These are phyloP conservation scores for Drosophila lutescens DNA, from an alignment of 2,888 invertebrate genomes.

Conservation along the genomic window DNA sequence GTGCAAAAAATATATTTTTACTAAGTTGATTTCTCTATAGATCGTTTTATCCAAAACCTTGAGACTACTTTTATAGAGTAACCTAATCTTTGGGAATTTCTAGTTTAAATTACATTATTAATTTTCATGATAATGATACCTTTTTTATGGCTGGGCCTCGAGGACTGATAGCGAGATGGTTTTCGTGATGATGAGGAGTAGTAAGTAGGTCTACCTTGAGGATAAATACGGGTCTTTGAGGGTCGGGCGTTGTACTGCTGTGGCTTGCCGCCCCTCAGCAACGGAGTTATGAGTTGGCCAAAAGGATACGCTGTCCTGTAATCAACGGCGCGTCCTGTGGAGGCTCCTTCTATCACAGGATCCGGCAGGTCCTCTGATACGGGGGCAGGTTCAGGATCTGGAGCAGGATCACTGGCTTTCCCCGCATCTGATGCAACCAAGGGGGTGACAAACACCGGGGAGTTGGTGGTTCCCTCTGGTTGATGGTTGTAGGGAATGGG, in stretches of 20 bases:
- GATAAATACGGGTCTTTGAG: constrained; percentile 35
- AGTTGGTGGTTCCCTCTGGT: constrained; percentile 13
- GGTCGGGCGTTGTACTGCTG: constrained; percentile 48
- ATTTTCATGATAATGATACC: constrained; percentile 58
- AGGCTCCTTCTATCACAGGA: constrained; percentile 47
- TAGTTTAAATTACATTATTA: too few species aligned
- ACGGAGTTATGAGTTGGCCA: constrained; percentile 80
- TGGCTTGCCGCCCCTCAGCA: constrained; percentile 62
- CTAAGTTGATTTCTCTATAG: too few species aligned
- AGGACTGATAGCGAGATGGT: constrained; percentile 35
- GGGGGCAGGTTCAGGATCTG: not conserved
- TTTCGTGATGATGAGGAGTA: constrained; percentile 27
- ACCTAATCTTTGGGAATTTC: too few species aligned
- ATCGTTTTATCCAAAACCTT: too few species aligned
- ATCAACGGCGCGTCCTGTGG: constrained; percentile 82
- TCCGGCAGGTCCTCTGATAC: constrained; percentile 7
- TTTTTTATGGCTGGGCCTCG: constrained; percentile 45
- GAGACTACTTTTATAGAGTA: too few species aligned
- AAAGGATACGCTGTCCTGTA: constrained; percentile 81
- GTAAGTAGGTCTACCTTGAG: constrained; percentile 41
- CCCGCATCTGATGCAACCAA: constrained; percentile 14
- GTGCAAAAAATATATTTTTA: too few species aligned
- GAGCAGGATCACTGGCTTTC: constrained; percentile 6
- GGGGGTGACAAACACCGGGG: constrained; percentile 62
- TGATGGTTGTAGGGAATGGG: constrained; percentile 71